Evolutionary conservation across 2,888 invertebrate species (phyloP).

Genomic region (Chelonus formosanus): DNA sequence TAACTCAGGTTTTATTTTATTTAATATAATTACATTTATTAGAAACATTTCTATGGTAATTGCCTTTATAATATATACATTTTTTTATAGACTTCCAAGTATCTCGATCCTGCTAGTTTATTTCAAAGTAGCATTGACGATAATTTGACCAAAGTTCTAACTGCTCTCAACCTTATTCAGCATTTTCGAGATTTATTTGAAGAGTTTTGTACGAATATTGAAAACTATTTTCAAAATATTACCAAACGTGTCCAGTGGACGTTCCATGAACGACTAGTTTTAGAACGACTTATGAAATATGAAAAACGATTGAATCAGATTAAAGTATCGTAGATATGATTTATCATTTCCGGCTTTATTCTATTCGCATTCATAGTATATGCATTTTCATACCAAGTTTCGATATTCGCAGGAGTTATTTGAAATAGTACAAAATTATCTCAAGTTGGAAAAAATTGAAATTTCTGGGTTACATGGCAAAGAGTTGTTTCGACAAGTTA

Average conservation of each 20-base stretch:
- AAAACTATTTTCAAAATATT: conserved; percentile 68
- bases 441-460: conserved; percentile 87
- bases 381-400: background rate
- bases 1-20: conserved; percentile 69
- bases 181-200: conserved; percentile 69
- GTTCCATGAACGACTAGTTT: conserved; percentile 77
- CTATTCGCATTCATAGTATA: background rate
- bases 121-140: conserved; percentile 89
- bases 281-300: conserved; percentile 74
- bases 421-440: conserved; percentile 80
- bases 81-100: conserved; percentile 69
- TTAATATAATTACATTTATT: conserved; percentile 3
- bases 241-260: conserved; percentile 75
- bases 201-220: conserved; percentile 68
- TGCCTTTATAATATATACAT: background rate
- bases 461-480: conserved; percentile 77
- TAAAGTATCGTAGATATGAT: conserved; percentile 49
- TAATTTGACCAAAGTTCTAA: conserved; percentile 70
- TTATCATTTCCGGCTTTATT: too few species aligned
- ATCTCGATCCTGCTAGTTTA: conserved; percentile 80
- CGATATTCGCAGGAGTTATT: conserved; percentile 70
- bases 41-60: background rate
- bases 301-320: conserved; percentile 73
- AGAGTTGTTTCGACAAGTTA: conserved; percentile 68
- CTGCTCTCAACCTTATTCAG: conserved; percentile 67